Conservation (phyloP, 2,113 vertebrate genomes). For the Grantiella picta region DNA sequence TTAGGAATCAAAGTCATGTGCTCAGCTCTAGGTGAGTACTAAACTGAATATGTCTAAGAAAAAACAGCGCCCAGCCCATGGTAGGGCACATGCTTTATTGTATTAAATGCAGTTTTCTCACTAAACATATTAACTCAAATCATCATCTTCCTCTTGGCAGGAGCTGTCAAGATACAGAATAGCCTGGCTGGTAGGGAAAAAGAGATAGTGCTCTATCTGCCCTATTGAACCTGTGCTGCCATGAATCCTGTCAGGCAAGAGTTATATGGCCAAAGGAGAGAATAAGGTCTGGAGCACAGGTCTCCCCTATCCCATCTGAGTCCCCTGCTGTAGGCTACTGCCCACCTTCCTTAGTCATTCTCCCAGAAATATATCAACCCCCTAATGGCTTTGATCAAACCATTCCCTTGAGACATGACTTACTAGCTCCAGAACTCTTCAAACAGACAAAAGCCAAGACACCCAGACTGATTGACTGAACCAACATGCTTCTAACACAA, state of each 20-base stretch:
- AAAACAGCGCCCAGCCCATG: neutral
- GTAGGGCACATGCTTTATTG: accelerated
- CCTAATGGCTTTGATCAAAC: neutral
- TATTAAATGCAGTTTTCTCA: neutral
- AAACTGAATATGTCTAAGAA: neutral
- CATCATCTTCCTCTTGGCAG: neutral
- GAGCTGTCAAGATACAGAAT: neutral
- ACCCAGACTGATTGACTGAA: neutral
- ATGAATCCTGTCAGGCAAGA: neutral
- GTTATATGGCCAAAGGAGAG: neutral
- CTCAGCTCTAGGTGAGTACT: neutral
- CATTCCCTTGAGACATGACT: neutral
- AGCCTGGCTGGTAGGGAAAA: neutral
- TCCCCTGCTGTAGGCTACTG: neutral
- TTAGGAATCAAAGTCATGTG: neutral
- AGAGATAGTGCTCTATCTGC: neutral
- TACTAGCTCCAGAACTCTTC: neutral
- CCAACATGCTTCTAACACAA: neutral
- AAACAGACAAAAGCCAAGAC: neutral
- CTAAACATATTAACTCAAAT: neutral
- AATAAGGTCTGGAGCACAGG: neutral
- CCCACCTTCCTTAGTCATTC: neutral
- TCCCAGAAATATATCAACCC: neutral
- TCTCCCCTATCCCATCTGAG: neutral
- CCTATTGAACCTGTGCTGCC: neutral